Evolutionary conservation across 2,113 vertebrate genomes (phyloP), one percentile per base, ranked within the genome.

Genomic region (Coturnix japonica): DNA sequence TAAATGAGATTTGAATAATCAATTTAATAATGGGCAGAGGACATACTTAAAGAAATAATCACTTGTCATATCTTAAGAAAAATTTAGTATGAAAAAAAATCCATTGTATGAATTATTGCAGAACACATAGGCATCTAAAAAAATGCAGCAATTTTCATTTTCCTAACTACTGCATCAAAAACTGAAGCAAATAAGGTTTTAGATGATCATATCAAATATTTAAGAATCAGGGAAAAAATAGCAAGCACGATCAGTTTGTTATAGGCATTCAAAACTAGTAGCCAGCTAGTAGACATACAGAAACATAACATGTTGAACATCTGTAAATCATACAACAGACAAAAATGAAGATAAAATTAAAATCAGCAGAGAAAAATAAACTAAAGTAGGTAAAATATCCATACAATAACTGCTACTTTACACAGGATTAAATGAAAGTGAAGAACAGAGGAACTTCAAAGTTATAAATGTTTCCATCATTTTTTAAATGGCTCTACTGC

Each of bases 1-100:
- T 81, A 97, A 98, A 97, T 97, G 97, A 97, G 92, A 97, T 98
- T 97, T 97, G 96, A 98, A 98, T 98, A 97, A 98, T 98, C 97
- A 97, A 97, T 98, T 97, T 98, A 97, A 97, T 98, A 98, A 97
- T 94, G 95, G 97, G 95, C 95, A 92, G 94, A 96, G 83, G 95
- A 92, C 90, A 97, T 96, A 95, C 95, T 97, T 96, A 96, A 96
- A 97, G 96, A 97, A 97, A 96, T 96, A 96, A 97, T 97, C 94
- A 94, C 96, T 97, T 97, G 95, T 96, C 95, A 94, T 95, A 88
- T 72, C 97, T 92, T 85, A 79, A 79, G 93, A 84, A 91, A 94
- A 90, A 90, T 96, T 94, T 28, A 73, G 65, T 69, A 54, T 74
- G 30, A 87, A 96, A 90, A 96, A 91, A 83, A 92, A 92, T 87